Percentiles rank a stretch among this genome's conserved stretches.
These are phyloP conservation scores for Heteromormyrus szaboi DNA, from an alignment of 2,797 vertebrate species.

Conservation along the genomic window DNA sequence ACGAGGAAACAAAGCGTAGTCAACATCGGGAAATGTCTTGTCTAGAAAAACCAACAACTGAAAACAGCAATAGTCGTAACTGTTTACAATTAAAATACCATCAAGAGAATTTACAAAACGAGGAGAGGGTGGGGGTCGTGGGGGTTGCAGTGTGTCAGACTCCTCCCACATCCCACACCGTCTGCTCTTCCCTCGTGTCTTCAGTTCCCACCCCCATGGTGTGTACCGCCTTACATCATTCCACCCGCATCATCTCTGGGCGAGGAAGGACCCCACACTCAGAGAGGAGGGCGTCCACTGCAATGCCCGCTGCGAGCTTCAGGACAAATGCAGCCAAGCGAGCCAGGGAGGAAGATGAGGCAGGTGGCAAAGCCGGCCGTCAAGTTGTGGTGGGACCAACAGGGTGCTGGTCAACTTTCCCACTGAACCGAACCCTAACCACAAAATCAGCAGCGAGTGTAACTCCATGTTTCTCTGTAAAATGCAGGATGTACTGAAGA, in stretches of 20 bases:
- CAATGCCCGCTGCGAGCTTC: constrained; percentile 21
- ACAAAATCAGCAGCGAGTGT: not conserved
- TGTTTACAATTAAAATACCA: constrained; percentile 34
- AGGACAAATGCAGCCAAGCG: not conserved
- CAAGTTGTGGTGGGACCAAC: not conserved
- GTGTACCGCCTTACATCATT: constrained; percentile 17
- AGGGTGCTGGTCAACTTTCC: not conserved
- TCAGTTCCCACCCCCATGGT: not conserved
- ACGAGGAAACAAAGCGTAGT: constrained; percentile 54
- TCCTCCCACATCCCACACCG: constrained; percentile 28
- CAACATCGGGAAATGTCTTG: constrained; percentile 71
- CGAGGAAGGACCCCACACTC: constrained; percentile 23
- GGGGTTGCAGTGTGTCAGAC: constrained; percentile 35
- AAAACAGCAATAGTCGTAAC: constrained; percentile 42
- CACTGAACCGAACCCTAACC: not conserved
- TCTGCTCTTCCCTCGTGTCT: constrained; percentile 31
- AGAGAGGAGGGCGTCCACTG: constrained; percentile 14
- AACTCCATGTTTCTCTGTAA: not conserved
- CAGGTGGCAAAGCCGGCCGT: not conserved
- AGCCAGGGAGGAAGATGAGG: not conserved
- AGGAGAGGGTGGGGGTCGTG: constrained; percentile 29
- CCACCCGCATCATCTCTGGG: constrained; percentile 30
- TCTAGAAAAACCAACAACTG: constrained; percentile 49
- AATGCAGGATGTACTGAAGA: not conserved
- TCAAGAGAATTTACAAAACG: constrained; percentile 17